Conservation (phyloP, 2,797 vertebrate genomes). For the Tangara arthus region DNA sequence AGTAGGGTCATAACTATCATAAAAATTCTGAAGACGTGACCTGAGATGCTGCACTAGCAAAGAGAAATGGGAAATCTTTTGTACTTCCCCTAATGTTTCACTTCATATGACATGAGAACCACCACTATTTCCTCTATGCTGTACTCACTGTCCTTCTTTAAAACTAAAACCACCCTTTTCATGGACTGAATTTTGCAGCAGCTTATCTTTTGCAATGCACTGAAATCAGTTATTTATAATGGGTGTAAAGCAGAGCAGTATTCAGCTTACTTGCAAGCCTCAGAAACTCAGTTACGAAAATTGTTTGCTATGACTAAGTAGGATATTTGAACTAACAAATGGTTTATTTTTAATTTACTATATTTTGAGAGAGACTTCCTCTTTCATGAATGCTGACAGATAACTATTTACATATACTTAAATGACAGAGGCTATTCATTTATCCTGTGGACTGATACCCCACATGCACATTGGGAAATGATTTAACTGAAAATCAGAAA, state of each 20-base stretch:
- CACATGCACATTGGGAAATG: not conserved
- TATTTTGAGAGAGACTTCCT: constrained; percentile 42
- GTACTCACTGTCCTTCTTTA: not conserved
- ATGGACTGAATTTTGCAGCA: not conserved
- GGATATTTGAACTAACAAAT: constrained; percentile 30
- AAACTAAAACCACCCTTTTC: not conserved
- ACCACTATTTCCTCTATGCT: not conserved
- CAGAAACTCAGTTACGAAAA: not conserved
- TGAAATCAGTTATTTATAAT: not conserved
- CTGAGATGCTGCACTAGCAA: not conserved
- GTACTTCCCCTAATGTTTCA: constrained; percentile 8
- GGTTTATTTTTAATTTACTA: constrained; percentile 40
- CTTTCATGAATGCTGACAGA: constrained; percentile 9
- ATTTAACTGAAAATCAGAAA: not conserved
- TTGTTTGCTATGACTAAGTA: constrained; percentile 1
- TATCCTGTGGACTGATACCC: not conserved
- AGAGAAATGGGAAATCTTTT: constrained; percentile 7
- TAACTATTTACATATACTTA: constrained; percentile 27
- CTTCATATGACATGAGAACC: not conserved
- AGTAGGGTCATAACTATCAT: not conserved
- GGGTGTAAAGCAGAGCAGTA: not conserved
- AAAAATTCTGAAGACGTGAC: not conserved
- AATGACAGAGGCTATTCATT: constrained; percentile 14
- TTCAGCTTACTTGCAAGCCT: not conserved
- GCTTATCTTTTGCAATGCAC: not conserved